These are phyloP conservation scores for Cephus pulcher DNA, from an alignment of 2,888 invertebrate species.

Conservation along the genomic window DNA sequence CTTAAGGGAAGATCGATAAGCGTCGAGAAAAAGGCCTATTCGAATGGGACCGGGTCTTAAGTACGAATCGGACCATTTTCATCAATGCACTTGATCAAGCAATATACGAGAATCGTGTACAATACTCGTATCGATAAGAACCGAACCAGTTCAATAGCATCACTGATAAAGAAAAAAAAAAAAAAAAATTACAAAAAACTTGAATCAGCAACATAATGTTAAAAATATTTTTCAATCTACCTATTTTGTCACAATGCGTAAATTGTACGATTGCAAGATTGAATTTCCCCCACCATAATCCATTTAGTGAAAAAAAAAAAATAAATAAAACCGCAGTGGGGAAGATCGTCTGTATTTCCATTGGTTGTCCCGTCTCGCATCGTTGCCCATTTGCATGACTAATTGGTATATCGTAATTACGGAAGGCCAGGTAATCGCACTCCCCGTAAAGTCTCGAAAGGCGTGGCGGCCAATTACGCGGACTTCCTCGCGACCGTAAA, in stretches of 20 bases:
- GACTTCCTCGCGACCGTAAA: not conserved
- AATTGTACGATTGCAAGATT: not conserved
- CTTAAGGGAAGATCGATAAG: not conserved
- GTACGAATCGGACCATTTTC: too few species aligned
- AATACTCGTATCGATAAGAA: not conserved
- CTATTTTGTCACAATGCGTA: not conserved
- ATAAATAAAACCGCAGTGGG: not conserved
- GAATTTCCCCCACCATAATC: not conserved
- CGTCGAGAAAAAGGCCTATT: too few species aligned
- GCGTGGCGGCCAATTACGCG: slow-evolving; percentile 33
- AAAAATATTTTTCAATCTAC: not conserved
- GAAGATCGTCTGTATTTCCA: not conserved
- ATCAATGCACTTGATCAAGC: not conserved
- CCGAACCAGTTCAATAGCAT: not conserved
- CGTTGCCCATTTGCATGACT: slow-evolving; percentile 21
- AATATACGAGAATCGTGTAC: not conserved
- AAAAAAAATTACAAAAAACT: not conserved
- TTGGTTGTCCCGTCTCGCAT: not conserved
- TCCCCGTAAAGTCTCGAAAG: slow-evolving; percentile 28
- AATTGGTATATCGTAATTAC: slow-evolving; percentile 46
- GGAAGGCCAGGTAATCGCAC: slow-evolving; percentile 14
- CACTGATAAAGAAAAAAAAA: not conserved
- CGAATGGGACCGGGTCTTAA: too few species aligned
- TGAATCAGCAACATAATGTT: not conserved
- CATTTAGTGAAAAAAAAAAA: not conserved